Conservation (phyloP, 2,797 vertebrate species). For the Picus viridis region DNA sequence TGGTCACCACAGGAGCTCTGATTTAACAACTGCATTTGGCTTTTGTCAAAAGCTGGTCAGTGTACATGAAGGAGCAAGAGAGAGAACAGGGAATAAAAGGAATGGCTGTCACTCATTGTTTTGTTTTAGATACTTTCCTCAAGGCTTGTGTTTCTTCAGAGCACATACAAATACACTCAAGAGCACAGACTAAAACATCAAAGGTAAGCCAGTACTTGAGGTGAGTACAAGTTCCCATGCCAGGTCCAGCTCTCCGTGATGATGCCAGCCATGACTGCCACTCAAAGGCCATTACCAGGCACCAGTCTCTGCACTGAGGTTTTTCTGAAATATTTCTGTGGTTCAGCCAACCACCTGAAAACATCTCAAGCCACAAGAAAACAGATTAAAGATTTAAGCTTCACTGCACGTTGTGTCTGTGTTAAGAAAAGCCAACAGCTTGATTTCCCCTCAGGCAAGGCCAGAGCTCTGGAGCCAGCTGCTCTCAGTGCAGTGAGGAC, state of each 20-base stretch:
- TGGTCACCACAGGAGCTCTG: background rate
- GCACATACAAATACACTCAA: background rate
- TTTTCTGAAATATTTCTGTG: background rate
- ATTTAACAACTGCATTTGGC: background rate
- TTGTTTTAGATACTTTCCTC: background rate
- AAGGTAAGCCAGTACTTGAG: background rate
- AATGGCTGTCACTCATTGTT: background rate
- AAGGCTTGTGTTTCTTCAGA: background rate
- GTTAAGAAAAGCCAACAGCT: conserved; percentile 3
- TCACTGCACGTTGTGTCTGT: background rate
- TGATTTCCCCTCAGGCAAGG: background rate
- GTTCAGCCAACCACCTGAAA: background rate
- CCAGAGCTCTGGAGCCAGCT: background rate
- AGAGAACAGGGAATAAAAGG: background rate
- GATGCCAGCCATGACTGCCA: background rate
- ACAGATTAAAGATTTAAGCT: background rate
- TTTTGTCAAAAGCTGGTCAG: background rate
- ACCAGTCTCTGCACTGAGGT: background rate
- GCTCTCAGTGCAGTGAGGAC: background rate
- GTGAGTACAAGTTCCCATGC: background rate
- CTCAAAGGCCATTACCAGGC: background rate
- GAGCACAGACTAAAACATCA: background rate
- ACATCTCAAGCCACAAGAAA: background rate
- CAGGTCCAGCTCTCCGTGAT: background rate
- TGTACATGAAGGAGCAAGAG: background rate